Percentiles rank a stretch among this genome's conserved stretches.
Evolutionary conservation across 1,140 invertebrate genomes (phyloP).

Genomic region (Pseudomyrmex sp.): DNA sequence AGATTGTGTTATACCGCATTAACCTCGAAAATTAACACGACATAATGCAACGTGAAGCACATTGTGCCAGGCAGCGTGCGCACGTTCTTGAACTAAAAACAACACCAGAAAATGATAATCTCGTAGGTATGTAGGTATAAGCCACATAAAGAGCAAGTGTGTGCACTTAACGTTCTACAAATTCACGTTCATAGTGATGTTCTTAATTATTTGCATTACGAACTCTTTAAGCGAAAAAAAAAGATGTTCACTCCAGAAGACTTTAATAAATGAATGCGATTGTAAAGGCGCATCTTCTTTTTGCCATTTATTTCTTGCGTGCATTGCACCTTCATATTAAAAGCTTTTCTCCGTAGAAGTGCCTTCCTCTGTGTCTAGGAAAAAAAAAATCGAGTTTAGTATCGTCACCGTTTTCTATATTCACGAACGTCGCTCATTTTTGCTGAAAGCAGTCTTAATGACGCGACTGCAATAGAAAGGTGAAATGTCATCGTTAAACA

Average conservation of each 20-base stretch:
- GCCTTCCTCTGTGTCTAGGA: neutral
- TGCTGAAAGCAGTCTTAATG: conserved; percentile 44
- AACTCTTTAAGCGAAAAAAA: conserved; percentile 15
- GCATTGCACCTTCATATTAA: conserved; percentile 27
- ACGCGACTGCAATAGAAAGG: conserved; percentile 31
- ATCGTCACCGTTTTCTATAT: conserved; percentile 20
- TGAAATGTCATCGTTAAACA: conserved; percentile 32
- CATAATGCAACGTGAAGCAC: conserved; percentile 42
- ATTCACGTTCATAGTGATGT: conserved; percentile 2
- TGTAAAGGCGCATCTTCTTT: conserved; percentile 55
- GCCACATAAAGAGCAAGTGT: neutral
- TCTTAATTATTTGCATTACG: conserved; percentile 21
- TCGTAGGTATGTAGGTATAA: conserved; percentile 8
- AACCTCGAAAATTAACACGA: conserved; percentile 51
- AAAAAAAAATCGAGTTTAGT: conserved; percentile 45
- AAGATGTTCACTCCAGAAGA: conserved; percentile 21
- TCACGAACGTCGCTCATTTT: conserved; percentile 16
- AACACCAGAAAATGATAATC: conserved; percentile 40
- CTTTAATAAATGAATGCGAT: conserved; percentile 68
- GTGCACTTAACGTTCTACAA: neutral
- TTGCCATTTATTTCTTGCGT: conserved; percentile 9
- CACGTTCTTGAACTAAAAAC: conserved; percentile 37
- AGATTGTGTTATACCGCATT: conserved; percentile 52
- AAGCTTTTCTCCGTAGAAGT: conserved; percentile 40
- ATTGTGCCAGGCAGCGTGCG: conserved; percentile 6